phyloP scores from a whole-genome alignment of 2,113 vertebrate species.

The Nematolebias whitei region DNA sequence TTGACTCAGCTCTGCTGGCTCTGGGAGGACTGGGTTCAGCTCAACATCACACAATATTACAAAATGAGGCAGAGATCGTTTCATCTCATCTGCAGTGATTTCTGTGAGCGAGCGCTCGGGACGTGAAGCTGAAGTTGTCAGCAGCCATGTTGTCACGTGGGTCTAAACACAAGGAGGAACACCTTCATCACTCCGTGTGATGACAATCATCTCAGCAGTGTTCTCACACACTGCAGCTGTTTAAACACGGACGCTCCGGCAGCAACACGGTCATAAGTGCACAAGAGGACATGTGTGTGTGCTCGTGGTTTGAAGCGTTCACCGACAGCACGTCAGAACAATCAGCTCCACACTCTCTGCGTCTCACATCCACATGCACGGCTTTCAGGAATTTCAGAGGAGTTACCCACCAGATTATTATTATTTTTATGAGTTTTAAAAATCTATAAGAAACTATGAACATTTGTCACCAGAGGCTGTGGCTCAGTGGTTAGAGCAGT shows the following conservation, averaged over 20 bases:
- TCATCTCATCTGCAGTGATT: neutral
- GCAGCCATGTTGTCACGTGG: neutral
- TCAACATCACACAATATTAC: too few species aligned
- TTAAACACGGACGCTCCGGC: conserved; percentile 4
- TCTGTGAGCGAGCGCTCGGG: neutral
- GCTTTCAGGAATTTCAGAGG: too few species aligned
- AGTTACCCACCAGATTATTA: too few species aligned
- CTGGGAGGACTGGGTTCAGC: neutral
- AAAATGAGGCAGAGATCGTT: too few species aligned
- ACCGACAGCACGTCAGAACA: neutral
- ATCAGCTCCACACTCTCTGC: too few species aligned
- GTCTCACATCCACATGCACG: too few species aligned
- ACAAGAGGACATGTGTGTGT: neutral
- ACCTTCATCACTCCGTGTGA: conserved; percentile 8
- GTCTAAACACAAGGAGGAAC: conserved; percentile 20
- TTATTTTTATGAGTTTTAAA: too few species aligned
- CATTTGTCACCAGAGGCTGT: too few species aligned
- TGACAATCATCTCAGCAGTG: conserved; percentile 1
- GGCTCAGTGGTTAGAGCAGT: too few species aligned
- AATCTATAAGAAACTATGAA: too few species aligned
- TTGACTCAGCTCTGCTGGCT: neutral
- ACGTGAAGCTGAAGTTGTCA: neutral
- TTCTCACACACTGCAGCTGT: conserved; percentile 12
- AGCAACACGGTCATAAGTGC: neutral
- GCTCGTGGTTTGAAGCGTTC: neutral